Conservation (phyloP, 2,888 invertebrate species). For the Taenaris catops region DNA sequence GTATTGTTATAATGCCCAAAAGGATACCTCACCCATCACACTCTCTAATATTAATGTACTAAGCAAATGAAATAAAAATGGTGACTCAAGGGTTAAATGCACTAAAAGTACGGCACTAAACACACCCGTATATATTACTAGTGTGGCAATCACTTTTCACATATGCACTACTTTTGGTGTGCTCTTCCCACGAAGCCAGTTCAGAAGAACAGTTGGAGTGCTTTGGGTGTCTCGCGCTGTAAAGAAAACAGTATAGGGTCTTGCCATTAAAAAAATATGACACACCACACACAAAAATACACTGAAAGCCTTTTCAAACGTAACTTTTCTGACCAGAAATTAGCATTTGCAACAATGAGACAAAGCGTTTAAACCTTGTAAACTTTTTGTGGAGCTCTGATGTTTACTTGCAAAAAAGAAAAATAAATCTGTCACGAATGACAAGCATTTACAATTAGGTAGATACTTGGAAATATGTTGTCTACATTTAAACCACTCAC, state of each 20-base stretch:
- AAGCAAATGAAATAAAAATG: too few species aligned
- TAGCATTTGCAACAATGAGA: slow-evolving; percentile 2
- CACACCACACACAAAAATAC: neutral
- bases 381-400: slow-evolving; percentile 2
- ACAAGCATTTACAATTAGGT: neutral
- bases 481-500: too few species aligned
- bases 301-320: neutral
- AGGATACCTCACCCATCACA: too few species aligned
- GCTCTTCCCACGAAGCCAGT: slow-evolving; percentile 90
- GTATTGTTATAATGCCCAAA: too few species aligned
- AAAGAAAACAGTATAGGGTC: too few species aligned
- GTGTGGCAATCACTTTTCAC: slow-evolving; percentile 37
- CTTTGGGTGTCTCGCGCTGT: slow-evolving; percentile 89
- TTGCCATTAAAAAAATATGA: too few species aligned
- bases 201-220: slow-evolving; percentile 87
- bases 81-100: slow-evolving; percentile 10
- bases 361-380: slow-evolving; percentile 7
- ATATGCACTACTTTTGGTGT: slow-evolving; percentile 82
- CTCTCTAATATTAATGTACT: too few species aligned
- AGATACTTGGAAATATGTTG: neutral
- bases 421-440: neutral
- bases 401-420: slow-evolving; percentile 6
- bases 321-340: slow-evolving; percentile 5
- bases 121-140: slow-evolving; percentile 1
- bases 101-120: slow-evolving; percentile 6